Base-by-base conservation (phyloP, 2,797 vertebrate species). In the Centroberyx gerrardi region DNA sequence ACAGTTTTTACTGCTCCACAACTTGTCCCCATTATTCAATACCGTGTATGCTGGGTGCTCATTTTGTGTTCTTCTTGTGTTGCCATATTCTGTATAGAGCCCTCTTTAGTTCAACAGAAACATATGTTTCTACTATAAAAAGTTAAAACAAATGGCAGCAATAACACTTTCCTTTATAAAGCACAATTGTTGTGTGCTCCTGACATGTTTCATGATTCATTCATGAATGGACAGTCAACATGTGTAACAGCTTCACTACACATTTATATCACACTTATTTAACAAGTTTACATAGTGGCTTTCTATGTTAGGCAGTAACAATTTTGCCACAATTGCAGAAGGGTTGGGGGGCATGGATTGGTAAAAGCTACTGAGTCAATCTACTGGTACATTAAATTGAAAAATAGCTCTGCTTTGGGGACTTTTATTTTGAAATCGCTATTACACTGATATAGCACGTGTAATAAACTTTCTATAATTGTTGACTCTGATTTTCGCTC, bases 1-100 rank as follows among this genome's bases (percentile, higher is more conserved):
- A 36, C 5, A 28, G 5, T 64, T 63, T 60, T 29, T 12, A 53
- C 38, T 63, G 33, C 15, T 1, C 7, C 15, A 15, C 1, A 62
- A 28, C 56, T 79, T 10, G 48, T 28, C 7, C 12, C 36, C 6
- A 42, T 68, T 62, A 52, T 71, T 42, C 14, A 69, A 17, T 8
- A 33, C 2, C 31, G 10, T 33, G 8, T 5, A 0, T 53, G 27
- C 29, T n/a, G 48, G 27, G 36, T 54, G 52, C 22, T 67, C 38
- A 12, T 69, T 68, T 76, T 65, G 12, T 49, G 67, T 22, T 64
- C 71, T 44, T 5, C 42, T 18, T 46, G 6, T 29, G 58, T 46
- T 31, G 8, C 65, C 10, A 49, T 22, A 22, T 8, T 18, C 65
- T 76, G 18, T 13, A 27, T 55, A 54, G 40, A 72, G 18, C 22